Conservation (phyloP, 2,113 vertebrate genomes). For the Lepisosteus osseus region DNA sequence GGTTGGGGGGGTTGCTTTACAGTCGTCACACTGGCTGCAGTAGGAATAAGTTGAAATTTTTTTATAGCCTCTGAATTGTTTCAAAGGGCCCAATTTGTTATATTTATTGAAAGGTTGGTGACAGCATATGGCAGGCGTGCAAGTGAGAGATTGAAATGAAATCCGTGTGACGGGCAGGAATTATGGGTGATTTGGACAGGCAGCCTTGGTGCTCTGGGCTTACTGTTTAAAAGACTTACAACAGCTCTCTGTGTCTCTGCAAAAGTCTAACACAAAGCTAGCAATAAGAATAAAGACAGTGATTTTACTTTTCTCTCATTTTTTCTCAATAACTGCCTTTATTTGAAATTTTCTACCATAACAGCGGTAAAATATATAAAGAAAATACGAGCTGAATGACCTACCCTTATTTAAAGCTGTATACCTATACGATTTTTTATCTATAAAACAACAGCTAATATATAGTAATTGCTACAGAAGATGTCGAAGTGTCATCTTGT, state of each 20-base stretch:
- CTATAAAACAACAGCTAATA: too few relatives aligned
- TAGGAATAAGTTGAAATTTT: neutral
- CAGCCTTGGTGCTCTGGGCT: neutral
- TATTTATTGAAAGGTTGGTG: neutral
- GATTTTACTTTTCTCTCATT: neutral
- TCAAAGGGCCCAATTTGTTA: neutral
- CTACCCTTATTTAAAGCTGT: too few relatives aligned
- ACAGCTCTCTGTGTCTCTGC: neutral
- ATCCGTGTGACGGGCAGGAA: constrained; percentile 5
- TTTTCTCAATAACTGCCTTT: neutral
- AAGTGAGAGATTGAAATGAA: constrained; percentile 8
- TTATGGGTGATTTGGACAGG: neutral
- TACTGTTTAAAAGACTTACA: neutral
- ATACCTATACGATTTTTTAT: too few relatives aligned
- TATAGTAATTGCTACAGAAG: too few relatives aligned
- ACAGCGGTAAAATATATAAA: too few relatives aligned
- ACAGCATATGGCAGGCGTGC: constrained; percentile 8
- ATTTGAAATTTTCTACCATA: too few relatives aligned
- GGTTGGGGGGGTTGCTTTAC: neutral
- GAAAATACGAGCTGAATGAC: too few relatives aligned
- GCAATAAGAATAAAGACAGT: neutral
- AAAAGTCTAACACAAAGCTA: neutral
- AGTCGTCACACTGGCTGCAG: too few relatives aligned
- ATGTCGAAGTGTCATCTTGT: too few relatives aligned
- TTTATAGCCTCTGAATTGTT: neutral